These are phyloP conservation scores for Dicentrarchus labrax DNA, from an alignment of 2,113 vertebrate genomes.

Conservation along the genomic window DNA sequence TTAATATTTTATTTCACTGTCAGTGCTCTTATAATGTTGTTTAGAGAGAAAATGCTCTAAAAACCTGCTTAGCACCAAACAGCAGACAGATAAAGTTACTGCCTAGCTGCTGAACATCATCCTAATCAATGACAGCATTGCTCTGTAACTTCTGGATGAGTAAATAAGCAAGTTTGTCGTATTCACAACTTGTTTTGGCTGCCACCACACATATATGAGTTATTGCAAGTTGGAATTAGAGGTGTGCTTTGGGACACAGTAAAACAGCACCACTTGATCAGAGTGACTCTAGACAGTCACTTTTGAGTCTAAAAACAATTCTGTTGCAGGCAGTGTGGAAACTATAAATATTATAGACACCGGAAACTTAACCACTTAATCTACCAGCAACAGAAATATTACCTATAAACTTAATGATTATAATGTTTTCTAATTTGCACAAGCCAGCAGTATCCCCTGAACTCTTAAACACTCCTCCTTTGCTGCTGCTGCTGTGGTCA, in stretches of 20 bases:
- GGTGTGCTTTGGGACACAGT: neutral
- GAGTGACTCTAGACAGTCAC: neutral
- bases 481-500: conserved; percentile 18
- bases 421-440: neutral
- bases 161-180: neutral
- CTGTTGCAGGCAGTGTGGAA: neutral
- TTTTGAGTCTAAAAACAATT: neutral
- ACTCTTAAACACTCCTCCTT: conserved; percentile 17
- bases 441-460: conserved; percentile 9
- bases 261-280: neutral
- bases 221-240: neutral
- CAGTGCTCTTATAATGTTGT: too few relatives aligned
- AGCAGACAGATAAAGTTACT: neutral
- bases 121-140: neutral
- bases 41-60: neutral
- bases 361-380: neutral
- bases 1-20: too few relatives aligned
- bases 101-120: neutral
- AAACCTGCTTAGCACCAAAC: neutral
- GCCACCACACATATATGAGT: neutral
- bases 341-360: neutral
- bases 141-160: neutral
- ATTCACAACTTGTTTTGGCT: neutral
- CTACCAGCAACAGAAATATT: neutral
- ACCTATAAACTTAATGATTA: neutral